Conservation (phyloP, 1,140 invertebrate genomes). For the Bombus picipes region DNA sequence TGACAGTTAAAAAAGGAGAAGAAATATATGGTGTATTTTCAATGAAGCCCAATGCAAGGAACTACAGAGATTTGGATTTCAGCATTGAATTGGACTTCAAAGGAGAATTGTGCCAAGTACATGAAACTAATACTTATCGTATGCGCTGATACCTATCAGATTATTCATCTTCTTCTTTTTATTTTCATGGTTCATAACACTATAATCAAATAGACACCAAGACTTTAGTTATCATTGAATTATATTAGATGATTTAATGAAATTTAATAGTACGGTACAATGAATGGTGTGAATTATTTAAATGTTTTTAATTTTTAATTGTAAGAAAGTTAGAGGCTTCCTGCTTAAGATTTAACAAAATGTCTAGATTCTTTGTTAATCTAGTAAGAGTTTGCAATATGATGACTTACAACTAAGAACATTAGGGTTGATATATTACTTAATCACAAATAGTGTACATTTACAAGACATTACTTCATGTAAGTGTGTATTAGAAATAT, state of each 20-base stretch:
- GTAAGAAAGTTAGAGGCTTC: conserved; percentile 35
- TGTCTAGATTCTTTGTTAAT: conserved; percentile 37
- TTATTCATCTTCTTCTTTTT: conserved; percentile 38
- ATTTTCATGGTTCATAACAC: conserved; percentile 61
- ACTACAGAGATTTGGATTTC: conserved; percentile 99
- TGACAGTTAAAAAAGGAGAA: conserved; percentile 97
- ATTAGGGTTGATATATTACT: conserved; percentile 5
- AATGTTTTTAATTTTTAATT: conserved; percentile 22
- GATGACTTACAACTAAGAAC: neutral
- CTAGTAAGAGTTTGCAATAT: conserved; percentile 18
- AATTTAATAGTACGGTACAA: conserved; percentile 57
- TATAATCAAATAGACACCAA: conserved; percentile 57
- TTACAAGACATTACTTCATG: conserved; percentile 26
- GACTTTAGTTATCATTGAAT: conserved; percentile 50
- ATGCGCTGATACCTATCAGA: conserved; percentile 92
- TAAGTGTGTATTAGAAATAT: conserved; percentile 33
- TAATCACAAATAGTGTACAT: conserved; percentile 34
- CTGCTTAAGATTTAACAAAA: conserved; percentile 12
- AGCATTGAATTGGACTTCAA: conserved; percentile 96
- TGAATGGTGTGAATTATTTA: conserved; percentile 35
- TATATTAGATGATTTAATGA: conserved; percentile 45
- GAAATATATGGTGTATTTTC: conserved; percentile 95
- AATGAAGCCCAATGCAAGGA: conserved; percentile 97
- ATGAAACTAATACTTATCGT: conserved; percentile 95
- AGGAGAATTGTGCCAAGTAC: conserved; percentile 95